phyloP scores from a whole-genome alignment of 2,113 vertebrate genomes.

The Orycteropus afer region DNA sequence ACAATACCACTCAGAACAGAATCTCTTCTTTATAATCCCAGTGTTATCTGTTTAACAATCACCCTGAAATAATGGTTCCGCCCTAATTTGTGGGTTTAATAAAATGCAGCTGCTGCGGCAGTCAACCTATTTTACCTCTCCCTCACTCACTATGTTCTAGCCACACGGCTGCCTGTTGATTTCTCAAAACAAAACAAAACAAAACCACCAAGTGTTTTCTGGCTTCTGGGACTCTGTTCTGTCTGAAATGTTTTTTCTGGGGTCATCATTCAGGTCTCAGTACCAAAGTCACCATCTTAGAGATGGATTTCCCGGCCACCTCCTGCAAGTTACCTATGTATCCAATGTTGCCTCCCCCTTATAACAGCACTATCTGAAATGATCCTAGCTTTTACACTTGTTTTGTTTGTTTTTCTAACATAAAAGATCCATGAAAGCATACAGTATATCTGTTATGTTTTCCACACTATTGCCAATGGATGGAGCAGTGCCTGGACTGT shows the following conservation, averaged over 20 bases:
- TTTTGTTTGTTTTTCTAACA: not conserved
- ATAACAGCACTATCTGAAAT: not conserved
- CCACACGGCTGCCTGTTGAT: not conserved
- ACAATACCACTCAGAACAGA: not conserved
- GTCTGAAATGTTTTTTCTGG: not conserved
- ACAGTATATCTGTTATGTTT: not conserved
- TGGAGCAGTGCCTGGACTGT: not conserved
- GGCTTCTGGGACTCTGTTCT: not conserved
- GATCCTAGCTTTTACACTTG: not conserved
- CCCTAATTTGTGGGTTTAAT: conserved; percentile 72
- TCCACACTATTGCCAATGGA: not conserved
- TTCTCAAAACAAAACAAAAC: no score
- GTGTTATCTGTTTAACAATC: conserved; percentile 43
- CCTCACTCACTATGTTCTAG: not conserved
- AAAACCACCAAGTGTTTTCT: not conserved
- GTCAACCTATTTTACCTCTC: not conserved
- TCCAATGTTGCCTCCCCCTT: not conserved
- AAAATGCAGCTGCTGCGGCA: conserved; percentile 60
- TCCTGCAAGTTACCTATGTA: not conserved
- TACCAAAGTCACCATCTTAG: not conserved
- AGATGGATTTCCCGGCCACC: not conserved
- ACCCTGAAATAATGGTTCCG: conserved; percentile 51
- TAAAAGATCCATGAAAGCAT: not conserved
- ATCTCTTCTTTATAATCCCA: conserved; percentile 24
- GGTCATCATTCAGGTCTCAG: not conserved